These are phyloP conservation scores for Stomatorhinus ivindoensis DNA, from an alignment of 2,113 vertebrate genomes.

Conservation along the genomic window DNA sequence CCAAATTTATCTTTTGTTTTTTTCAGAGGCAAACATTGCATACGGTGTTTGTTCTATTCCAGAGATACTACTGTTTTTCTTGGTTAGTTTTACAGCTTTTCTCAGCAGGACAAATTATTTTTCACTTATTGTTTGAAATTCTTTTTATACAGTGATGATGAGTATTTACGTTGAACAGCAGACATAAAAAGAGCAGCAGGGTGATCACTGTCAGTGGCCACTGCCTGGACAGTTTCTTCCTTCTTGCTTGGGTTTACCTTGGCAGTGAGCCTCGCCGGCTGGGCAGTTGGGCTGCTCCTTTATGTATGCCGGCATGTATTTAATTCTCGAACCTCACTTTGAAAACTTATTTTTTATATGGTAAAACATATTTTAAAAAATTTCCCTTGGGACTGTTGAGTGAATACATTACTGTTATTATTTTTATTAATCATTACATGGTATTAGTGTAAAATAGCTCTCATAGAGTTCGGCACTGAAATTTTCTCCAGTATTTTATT, in stretches of 20 bases:
- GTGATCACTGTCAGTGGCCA: not conserved
- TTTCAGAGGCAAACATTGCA: not conserved
- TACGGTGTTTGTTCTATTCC: not conserved
- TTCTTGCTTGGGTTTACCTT: not conserved
- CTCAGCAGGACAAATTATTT: not conserved
- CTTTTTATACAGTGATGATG: not conserved
- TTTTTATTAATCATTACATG: slow-evolving; percentile 3
- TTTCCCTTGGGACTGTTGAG: not conserved
- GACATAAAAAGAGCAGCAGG: not conserved
- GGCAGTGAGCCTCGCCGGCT: not conserved
- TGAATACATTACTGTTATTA: not conserved
- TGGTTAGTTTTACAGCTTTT: not conserved
- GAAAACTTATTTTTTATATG: not conserved
- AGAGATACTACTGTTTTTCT: not conserved
- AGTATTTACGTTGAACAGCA: not conserved
- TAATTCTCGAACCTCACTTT: not conserved
- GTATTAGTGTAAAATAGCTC: not conserved
- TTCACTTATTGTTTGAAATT: not conserved
- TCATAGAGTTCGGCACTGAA: not conserved
- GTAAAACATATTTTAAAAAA: too few relatives aligned
- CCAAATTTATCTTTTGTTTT: not conserved
- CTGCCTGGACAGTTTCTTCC: not conserved
- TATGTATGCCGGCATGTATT: not conserved
- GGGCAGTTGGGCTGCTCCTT: not conserved
- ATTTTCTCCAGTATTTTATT: not conserved